These are phyloP conservation scores for Rhimphoctona megacephalus DNA, from an alignment of 2,888 invertebrate genomes.

Conservation along the genomic window DNA sequence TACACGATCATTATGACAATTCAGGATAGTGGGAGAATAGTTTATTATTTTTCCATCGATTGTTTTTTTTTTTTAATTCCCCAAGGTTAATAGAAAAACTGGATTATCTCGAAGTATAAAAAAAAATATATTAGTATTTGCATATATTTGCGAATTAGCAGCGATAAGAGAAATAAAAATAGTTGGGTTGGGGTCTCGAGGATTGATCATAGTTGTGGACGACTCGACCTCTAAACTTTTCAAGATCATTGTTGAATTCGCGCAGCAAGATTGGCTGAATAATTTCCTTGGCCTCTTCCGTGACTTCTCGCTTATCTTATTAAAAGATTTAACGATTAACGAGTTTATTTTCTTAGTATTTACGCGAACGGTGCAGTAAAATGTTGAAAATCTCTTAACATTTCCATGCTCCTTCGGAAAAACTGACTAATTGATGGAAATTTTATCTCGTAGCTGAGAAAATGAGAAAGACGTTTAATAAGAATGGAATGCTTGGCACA, in stretches of 20 bases:
- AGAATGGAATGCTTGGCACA: background rate
- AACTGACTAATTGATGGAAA: conserved; percentile 28
- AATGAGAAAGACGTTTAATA: background rate
- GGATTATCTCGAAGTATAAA: background rate
- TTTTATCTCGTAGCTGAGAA: conserved; percentile 7
- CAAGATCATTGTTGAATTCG: conserved; percentile 21
- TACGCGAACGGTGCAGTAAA: background rate
- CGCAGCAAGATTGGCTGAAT: conserved; percentile 16
- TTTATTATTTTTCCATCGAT: background rate
- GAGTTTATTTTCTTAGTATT: conserved; percentile 6
- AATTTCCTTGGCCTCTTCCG: conserved; percentile 40
- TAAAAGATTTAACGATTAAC: conserved; percentile 16
- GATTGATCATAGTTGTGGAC: background rate
- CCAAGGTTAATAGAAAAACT: conserved; percentile 1
- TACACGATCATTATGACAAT: conserved; percentile 19
- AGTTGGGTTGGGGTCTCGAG: background rate
- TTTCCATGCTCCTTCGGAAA: conserved; percentile 21
- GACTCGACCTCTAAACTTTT: conserved; percentile 30
- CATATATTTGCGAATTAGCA: background rate
- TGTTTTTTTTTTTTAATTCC: background rate
- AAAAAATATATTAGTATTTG: background rate
- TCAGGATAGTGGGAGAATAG: conserved; percentile 23
- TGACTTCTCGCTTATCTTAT: conserved; percentile 40
- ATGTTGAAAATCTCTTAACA: background rate
- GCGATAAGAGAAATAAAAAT: conserved; percentile 23